A percentile compares a stretch with the other conserved stretches of the same genome.
These are phyloP conservation scores for Lycocerus yunnanus DNA, from an alignment of 2,888 invertebrate genomes.

Conservation along the genomic window DNA sequence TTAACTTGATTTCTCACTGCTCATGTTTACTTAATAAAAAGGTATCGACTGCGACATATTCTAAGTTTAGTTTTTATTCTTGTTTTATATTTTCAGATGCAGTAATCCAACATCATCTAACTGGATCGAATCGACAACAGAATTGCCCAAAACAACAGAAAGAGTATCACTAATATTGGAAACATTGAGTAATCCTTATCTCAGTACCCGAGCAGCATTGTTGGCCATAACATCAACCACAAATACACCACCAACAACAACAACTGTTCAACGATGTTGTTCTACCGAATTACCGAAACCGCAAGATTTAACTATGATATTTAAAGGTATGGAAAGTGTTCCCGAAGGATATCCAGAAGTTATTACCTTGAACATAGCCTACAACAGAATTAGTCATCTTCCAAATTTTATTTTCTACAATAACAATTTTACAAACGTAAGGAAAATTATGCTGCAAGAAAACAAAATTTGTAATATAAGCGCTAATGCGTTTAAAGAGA, in stretches of 20 bases:
- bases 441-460: conserved; percentile 45
- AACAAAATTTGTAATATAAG: conserved; percentile 47
- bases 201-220: background rate
- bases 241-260: background rate
- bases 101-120: background rate
- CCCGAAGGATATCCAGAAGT: conserved; percentile 42
- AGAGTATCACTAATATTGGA: background rate
- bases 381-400: conserved; percentile 45
- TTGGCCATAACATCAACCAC: background rate
- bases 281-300: background rate
- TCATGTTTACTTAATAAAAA: no score
- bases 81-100: background rate
- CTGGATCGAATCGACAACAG: background rate
- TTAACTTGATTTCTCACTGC: no score
- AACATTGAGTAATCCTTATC: no score
- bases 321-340: conserved; percentile 31
- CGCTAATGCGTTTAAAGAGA: conserved; percentile 46
- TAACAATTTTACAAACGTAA: conserved; percentile 44
- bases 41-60: background rate
- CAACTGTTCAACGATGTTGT: conserved; percentile 1
- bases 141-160: background rate
- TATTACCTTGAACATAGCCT: conserved; percentile 44
- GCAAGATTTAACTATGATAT: conserved; percentile 8
- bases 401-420: conserved; percentile 44
- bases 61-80: background rate